Evolutionary conservation across 2,888 invertebrate species (phyloP).

Genomic region (Anagyrus pseudococci): DNA sequence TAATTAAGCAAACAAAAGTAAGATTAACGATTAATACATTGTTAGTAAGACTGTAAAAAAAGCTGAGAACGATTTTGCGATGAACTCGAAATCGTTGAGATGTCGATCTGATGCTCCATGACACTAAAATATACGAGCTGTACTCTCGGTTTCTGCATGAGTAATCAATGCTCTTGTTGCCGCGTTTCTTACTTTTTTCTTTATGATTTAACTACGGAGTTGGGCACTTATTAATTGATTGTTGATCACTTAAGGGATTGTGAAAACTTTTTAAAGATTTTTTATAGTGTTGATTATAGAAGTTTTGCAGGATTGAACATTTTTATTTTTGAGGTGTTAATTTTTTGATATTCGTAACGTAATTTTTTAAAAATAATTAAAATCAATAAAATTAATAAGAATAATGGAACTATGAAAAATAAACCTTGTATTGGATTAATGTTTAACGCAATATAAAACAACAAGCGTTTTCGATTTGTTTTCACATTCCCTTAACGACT

Average conservation of each 20-base stretch:
- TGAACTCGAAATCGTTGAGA: slow-evolving; percentile 14
- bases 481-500: too few relatives aligned
- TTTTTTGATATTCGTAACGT: too few relatives aligned
- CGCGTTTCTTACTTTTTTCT: slow-evolving; percentile 4
- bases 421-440: too few relatives aligned
- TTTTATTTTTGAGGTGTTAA: too few relatives aligned
- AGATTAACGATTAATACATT: slow-evolving; percentile 28
- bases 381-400: too few relatives aligned
- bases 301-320: too few relatives aligned
- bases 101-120: slow-evolving; percentile 27
- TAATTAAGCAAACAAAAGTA: slow-evolving; percentile 28
- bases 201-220: slow-evolving; percentile 5
- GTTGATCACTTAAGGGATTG: neutral
- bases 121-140: slow-evolving; percentile 22
- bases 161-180: slow-evolving; percentile 21
- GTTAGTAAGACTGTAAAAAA: slow-evolving; percentile 53
- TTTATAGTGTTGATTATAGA: too few relatives aligned
- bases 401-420: too few relatives aligned
- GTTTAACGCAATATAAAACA: too few relatives aligned
- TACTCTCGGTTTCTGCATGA: slow-evolving; percentile 38
- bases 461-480: too few relatives aligned
- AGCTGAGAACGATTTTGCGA: slow-evolving; percentile 31
- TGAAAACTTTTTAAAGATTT: too few relatives aligned
- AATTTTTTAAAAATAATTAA: too few relatives aligned
- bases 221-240: slow-evolving; percentile 35